Evolutionary conservation across 2,113 vertebrate species (phyloP).

Genomic region (Hiodon tergisus): DNA sequence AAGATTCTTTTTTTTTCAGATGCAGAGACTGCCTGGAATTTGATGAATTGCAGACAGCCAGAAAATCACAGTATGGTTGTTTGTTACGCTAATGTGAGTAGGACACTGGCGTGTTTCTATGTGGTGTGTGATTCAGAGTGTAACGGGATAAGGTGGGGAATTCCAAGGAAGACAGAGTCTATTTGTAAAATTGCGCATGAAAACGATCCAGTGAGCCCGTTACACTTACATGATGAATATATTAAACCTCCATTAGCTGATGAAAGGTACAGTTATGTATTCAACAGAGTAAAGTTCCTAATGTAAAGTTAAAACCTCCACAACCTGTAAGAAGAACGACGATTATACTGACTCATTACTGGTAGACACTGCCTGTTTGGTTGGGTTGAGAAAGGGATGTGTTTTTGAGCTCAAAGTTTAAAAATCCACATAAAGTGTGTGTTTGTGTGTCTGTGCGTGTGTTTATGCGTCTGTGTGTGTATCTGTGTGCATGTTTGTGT

Average conservation of each 20-base stretch:
- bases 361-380: conserved; percentile 2
- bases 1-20: background rate
- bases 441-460: background rate
- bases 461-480: background rate
- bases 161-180: too few relatives aligned
- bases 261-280: background rate
- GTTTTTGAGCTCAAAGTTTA: background rate
- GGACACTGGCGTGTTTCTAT: background rate
- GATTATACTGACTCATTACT: background rate
- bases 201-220: too few relatives aligned
- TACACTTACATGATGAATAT: too few relatives aligned
- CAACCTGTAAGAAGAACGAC: background rate
- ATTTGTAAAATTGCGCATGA: too few relatives aligned
- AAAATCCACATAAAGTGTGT: too few relatives aligned
- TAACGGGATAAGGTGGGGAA: background rate
- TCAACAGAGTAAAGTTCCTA: background rate
- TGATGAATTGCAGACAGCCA: background rate
- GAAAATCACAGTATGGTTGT: background rate
- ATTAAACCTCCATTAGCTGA: too few relatives aligned
- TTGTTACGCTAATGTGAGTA: background rate
- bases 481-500: too few relatives aligned
- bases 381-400: background rate
- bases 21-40: background rate
- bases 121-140: background rate
- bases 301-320: background rate